These are phyloP conservation scores for Microplitis mediator DNA, from an alignment of 1,140 invertebrate genomes.

Conservation along the genomic window DNA sequence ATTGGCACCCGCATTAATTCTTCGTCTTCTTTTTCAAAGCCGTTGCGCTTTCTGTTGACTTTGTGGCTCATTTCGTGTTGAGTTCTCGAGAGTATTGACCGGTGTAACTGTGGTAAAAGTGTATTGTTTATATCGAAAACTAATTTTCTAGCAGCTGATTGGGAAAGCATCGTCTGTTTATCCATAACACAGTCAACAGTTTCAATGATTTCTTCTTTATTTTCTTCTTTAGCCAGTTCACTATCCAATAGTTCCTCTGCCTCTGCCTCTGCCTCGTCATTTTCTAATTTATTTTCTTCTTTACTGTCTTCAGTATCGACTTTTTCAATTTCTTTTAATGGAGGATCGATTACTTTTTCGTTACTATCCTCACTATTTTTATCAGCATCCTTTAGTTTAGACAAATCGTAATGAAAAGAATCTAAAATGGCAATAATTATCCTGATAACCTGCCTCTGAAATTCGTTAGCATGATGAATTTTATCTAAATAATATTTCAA, in stretches of 20 bases:
- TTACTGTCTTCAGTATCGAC: constrained; percentile 33
- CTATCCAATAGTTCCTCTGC: constrained; percentile 43
- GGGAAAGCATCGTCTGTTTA: constrained; percentile 66
- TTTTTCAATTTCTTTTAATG: constrained; percentile 37
- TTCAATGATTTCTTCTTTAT: constrained; percentile 40
- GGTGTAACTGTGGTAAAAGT: constrained; percentile 71
- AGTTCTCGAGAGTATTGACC: constrained; percentile 74
- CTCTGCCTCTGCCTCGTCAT: constrained; percentile 18
- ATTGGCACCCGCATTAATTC: constrained; percentile 91
- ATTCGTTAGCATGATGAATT: constrained; percentile 71
- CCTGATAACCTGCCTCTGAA: constrained; percentile 83
- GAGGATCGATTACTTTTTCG: constrained; percentile 41
- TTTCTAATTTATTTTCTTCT: background rate
- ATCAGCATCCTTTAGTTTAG: constrained; percentile 54
- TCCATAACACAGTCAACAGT: constrained; percentile 57
- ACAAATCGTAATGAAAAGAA: constrained; percentile 91
- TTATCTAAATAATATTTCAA: constrained; percentile 80
- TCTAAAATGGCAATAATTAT: constrained; percentile 85
- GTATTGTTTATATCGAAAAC: constrained; percentile 64
- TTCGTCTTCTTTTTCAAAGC: constrained; percentile 78
- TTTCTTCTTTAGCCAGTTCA: constrained; percentile 47
- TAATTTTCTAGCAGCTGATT: constrained; percentile 76
- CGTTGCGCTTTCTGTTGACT: constrained; percentile 71
- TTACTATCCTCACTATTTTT: constrained; percentile 25
- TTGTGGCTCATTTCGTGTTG: constrained; percentile 83